phyloP scores from a whole-genome alignment of 1,140 invertebrate genomes.

The Psilanteris sp. region DNA sequence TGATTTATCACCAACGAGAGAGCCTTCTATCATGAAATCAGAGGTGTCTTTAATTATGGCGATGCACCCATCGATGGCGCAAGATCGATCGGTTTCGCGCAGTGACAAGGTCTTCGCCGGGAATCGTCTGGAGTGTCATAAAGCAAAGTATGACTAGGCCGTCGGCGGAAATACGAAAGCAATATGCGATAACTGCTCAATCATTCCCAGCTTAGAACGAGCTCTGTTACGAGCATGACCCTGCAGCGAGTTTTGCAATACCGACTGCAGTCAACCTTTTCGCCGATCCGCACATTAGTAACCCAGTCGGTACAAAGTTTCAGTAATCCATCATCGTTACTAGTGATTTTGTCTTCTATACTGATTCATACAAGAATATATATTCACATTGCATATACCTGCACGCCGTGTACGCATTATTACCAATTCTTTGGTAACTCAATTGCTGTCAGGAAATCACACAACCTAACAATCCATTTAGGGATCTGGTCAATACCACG shows the following conservation, averaged over 20 bases:
- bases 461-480: slow-evolving; percentile 29
- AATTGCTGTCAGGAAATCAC: slow-evolving; percentile 58
- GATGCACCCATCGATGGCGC: slow-evolving; percentile 52
- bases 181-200: slow-evolving; percentile 74
- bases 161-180: slow-evolving; percentile 52
- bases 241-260: slow-evolving; percentile 69
- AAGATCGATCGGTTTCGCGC: slow-evolving; percentile 66
- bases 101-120: slow-evolving; percentile 52
- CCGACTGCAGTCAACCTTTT: slow-evolving; percentile 44
- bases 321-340: slow-evolving; percentile 60
- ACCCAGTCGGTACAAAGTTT: slow-evolving; percentile 48
- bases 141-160: slow-evolving; percentile 53
- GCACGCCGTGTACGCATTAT: slow-evolving; percentile 41
- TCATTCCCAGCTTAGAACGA: slow-evolving; percentile 73
- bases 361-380: slow-evolving; percentile 17
- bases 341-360: slow-evolving; percentile 32
- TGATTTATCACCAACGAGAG: slow-evolving; percentile 64
- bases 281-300: slow-evolving; percentile 63
- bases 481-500: slow-evolving; percentile 18
- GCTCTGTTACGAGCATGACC: slow-evolving; percentile 32
- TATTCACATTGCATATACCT: slow-evolving; percentile 36
- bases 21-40: slow-evolving; percentile 59
- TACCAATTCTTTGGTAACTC: slow-evolving; percentile 50
- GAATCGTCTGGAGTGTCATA: slow-evolving; percentile 59
- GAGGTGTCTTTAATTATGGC: slow-evolving; percentile 62